A percentile compares a stretch with the other conserved stretches of the same genome.
These are phyloP conservation scores for Notolepis coatsorum DNA, from an alignment of 2,797 vertebrate species.

Conservation along the genomic window DNA sequence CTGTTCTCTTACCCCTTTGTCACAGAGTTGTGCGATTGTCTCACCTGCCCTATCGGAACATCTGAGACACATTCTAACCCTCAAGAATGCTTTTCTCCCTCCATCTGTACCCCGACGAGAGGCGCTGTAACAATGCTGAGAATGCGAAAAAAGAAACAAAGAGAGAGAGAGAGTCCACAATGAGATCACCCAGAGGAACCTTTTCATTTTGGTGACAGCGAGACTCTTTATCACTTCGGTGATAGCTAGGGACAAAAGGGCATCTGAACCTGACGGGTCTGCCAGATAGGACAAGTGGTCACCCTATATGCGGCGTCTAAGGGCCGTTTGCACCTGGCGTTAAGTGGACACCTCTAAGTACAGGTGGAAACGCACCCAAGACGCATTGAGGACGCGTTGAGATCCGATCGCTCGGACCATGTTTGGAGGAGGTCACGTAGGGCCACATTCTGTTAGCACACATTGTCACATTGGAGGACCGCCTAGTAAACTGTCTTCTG, in stretches of 20 bases:
- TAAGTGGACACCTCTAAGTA: too few species aligned
- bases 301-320: too few species aligned
- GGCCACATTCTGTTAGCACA: too few species aligned
- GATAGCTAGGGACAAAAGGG: background rate
- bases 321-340: too few species aligned
- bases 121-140: slow-evolving; percentile 30
- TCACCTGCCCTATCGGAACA: slow-evolving; percentile 38
- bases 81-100: slow-evolving; percentile 24
- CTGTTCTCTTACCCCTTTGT: slow-evolving; percentile 10
- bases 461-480: too few species aligned
- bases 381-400: too few species aligned
- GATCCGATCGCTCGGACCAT: too few species aligned
- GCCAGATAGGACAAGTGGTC: too few species aligned
- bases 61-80: slow-evolving; percentile 25
- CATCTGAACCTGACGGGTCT: background rate
- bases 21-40: slow-evolving; percentile 3
- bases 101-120: slow-evolving; percentile 7
- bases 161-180: background rate
- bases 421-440: too few species aligned
- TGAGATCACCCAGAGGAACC: slow-evolving; percentile 9
- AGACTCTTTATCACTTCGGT: background rate
- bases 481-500: too few species aligned
- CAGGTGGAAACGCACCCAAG: too few species aligned
- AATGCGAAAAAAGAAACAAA: slow-evolving; percentile 42
- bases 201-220: background rate